These are phyloP conservation scores for Himalopsyche kuldschensis DNA, from an alignment of 2,888 invertebrate species.

Conservation along the genomic window DNA sequence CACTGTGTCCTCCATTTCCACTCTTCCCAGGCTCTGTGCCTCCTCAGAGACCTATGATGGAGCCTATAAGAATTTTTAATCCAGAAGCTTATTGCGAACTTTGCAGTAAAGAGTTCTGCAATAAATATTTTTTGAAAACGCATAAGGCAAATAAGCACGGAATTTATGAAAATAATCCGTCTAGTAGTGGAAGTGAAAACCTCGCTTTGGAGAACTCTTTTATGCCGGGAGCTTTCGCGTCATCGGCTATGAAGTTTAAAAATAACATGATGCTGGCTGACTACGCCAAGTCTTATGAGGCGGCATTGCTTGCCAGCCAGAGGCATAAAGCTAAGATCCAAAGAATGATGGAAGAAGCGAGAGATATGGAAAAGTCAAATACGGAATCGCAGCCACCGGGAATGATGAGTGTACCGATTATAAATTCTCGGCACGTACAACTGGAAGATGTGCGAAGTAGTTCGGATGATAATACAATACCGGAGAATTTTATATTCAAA, in stretches of 20 bases:
- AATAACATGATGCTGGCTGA: conserved; percentile 40
- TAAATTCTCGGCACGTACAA: conserved; percentile 27
- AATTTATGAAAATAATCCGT: conserved; percentile 68
- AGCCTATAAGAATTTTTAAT: conserved; percentile 85
- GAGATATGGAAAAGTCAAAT: conserved; percentile 50
- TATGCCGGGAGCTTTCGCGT: conserved; percentile 43
- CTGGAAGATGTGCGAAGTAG: conserved; percentile 37
- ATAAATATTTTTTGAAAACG: conserved; percentile 96
- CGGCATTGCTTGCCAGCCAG: conserved; percentile 37
- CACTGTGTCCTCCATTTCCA: conserved; percentile 59
- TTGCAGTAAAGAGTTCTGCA: conserved; percentile 98
- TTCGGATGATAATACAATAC: conserved; percentile 38
- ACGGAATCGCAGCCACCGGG: conserved; percentile 43
- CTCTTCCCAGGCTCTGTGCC: conserved; percentile 48
- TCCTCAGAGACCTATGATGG: conserved; percentile 47
- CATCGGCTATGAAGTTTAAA: conserved; percentile 38
- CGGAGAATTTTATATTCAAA: conserved; percentile 45
- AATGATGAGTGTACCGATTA: conserved; percentile 13
- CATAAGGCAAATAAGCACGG: conserved; percentile 98
- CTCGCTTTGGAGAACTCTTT: conserved; percentile 49
- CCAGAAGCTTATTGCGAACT: conserved; percentile 96
- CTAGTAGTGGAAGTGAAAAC: conserved; percentile 44
- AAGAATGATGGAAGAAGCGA: conserved; percentile 39
- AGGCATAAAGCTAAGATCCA: conserved; percentile 39
- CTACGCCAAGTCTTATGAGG: conserved; percentile 39